A percentile compares a stretch with the other conserved stretches of the same genome.
Evolutionary conservation across 2,888 invertebrate species (phyloP).

Genomic region (Mycogona germanica): DNA sequence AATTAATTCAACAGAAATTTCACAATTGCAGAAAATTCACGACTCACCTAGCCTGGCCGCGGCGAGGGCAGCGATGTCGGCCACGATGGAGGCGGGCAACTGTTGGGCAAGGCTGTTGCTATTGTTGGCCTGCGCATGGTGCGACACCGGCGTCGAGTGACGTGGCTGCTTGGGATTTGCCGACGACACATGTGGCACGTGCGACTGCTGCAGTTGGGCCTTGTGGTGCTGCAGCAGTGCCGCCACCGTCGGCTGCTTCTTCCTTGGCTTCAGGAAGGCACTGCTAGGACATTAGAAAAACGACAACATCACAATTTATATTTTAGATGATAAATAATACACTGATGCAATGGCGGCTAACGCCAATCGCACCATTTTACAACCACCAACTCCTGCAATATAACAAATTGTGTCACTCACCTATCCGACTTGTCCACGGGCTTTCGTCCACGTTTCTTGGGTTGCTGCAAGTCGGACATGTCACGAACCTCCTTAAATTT

Average conservation of each 20-base stretch:
- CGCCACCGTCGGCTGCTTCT: slow-evolving; percentile 30
- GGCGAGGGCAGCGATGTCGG: neutral
- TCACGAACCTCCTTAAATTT: slow-evolving; percentile 19
- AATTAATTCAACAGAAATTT: too few relatives aligned
- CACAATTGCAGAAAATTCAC: neutral
- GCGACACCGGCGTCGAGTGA: neutral
- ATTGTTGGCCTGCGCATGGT: neutral
- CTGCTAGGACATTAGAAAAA: slow-evolving; percentile 10
- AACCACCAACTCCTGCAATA: too few relatives aligned
- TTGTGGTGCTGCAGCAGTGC: slow-evolving; percentile 30
- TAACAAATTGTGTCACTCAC: slow-evolving; percentile 1
- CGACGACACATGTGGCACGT: neutral
- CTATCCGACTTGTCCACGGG: slow-evolving; percentile 14
- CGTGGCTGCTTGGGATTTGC: neutral
- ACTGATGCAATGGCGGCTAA: neutral
- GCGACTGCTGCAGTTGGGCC: slow-evolving; percentile 22
- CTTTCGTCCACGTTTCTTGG: slow-evolving; percentile 18
- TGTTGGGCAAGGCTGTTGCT: neutral
- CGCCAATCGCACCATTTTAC: too few relatives aligned
- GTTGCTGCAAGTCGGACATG: neutral
- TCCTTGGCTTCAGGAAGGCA: slow-evolving; percentile 26
- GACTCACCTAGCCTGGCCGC: neutral
- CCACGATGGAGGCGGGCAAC: slow-evolving; percentile 1
- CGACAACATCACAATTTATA: neutral
- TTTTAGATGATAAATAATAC: neutral